Conservation (phyloP, 2,888 invertebrate species). For the Polia nebulosa region DNA sequence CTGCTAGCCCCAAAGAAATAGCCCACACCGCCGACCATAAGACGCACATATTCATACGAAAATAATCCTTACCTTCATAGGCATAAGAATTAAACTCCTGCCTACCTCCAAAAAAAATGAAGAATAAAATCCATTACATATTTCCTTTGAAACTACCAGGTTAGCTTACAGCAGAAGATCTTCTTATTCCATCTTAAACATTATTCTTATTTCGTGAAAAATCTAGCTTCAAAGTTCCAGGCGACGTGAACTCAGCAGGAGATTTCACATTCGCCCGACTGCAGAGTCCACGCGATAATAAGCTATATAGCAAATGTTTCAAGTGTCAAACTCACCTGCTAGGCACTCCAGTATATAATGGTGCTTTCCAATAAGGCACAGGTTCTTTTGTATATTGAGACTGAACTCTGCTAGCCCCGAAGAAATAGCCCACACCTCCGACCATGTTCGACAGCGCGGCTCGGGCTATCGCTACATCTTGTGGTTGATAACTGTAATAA, state of each 20-base stretch:
- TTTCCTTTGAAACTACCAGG: no score
- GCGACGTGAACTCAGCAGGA: no score
- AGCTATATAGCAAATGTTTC: fast-evolving
- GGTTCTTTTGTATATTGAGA: conserved; percentile 95
- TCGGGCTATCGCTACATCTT: conserved; percentile 94
- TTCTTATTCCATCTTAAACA: no score
- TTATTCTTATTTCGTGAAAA: background rate
- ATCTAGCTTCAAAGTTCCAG: background rate
- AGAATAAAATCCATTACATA: no score
- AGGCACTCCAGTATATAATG: conserved; percentile 97
- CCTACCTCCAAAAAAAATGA: no score
- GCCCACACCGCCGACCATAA: no score
- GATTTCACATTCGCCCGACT: background rate
- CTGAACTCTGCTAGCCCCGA: conserved; percentile 97
- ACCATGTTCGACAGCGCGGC: conserved; percentile 98
- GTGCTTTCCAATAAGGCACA: conserved; percentile 98
- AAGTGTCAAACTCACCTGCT: conserved; percentile 28
- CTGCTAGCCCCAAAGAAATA: no score
- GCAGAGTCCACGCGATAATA: background rate
- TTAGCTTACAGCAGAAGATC: no score
- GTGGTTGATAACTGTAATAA: conserved; percentile 87
- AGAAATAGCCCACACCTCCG: conserved; percentile 99
- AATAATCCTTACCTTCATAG: no score
- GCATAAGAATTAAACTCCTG: no score
- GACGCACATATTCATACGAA: no score